Conservation (phyloP, 2,113 vertebrate species). For the Tupaia tana region DNA sequence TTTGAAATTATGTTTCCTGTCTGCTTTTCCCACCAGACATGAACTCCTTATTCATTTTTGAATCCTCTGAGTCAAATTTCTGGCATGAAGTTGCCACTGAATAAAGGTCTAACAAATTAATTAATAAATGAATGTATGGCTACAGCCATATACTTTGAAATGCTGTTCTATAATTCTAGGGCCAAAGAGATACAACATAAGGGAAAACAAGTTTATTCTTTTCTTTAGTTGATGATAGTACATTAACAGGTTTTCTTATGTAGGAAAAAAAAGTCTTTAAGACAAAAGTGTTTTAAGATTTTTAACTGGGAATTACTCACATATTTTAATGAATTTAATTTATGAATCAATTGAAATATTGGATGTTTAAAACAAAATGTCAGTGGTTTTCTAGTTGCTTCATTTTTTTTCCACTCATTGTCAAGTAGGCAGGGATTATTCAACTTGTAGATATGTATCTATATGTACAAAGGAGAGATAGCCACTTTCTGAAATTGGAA, state of each 20-base stretch:
- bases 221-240: not conserved
- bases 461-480: slow-evolving; percentile 34
- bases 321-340: slow-evolving; percentile 40
- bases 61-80: slow-evolving; percentile 59
- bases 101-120: slow-evolving; percentile 19
- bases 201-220: slow-evolving; percentile 36
- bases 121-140: not conserved
- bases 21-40: slow-evolving; percentile 59
- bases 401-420: not conserved
- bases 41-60: slow-evolving; percentile 40
- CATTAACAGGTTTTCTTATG: slow-evolving; percentile 20
- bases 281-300: not conserved
- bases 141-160: not conserved
- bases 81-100: not conserved
- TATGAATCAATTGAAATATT: not conserved
- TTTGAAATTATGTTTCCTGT: slow-evolving; percentile 67
- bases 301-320: not conserved
- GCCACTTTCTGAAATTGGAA: not conserved
- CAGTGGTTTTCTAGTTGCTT: not conserved
- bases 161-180: not conserved
- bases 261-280: not conserved
- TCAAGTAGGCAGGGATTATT: not conserved
- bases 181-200: not conserved
- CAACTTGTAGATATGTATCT: not conserved
- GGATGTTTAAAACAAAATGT: not conserved